Evolutionary conservation across 1,140 invertebrate genomes (phyloP), one percentile per base, ranked within the genome.

Genomic region (Frieseomelitta varia): DNA sequence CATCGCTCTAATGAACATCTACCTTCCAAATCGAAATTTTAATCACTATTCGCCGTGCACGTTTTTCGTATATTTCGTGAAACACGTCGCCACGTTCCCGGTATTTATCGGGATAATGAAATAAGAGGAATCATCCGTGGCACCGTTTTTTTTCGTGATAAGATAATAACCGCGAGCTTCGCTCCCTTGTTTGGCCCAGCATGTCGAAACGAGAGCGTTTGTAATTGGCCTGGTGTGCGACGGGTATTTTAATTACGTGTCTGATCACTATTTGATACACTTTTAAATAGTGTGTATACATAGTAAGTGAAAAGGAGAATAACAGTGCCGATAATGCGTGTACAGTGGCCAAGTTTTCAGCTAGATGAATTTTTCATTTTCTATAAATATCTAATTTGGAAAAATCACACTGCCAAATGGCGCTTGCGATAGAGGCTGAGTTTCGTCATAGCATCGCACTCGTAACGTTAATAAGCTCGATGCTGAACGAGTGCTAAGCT

Each of bases 401-500:
- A 24, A 68, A 47, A 47, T 8, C 30, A 39, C 34, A 11, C 30
- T 8, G 27, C 17, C 51, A 8, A 61, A 61, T n/a, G 2, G 24
- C 1, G 17, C 10, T 6, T 27, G 12, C 1, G 6, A 67, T 14
- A 4, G 27, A 15, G 53, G n/a, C 21, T 15, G 39, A 21, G 14
- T n/a, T 61, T 61, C 24, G 24, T 61, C 24, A 4, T 65, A 30
- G 21, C 39, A 53, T 51, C 53, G 34, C 51, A 0, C n/a, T 34
- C 17, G 6, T 53, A n/a, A 6, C 27, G 2, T 69, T 73, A 80
- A 84, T 15, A 68, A 84, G 58, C 34, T n/a, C 24, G n/a, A 30
- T 51, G 74, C 55, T 15, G 53, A 24, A 27, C 47, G 24, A 15
- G 27, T 69, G 87, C 17, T 85, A 78, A 85, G 88, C 79, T 74